Percentiles rank a stretch among this genome's conserved stretches.
phyloP scores from a whole-genome alignment of 2,888 invertebrate species.

The Lasioglossum oenotherae region DNA sequence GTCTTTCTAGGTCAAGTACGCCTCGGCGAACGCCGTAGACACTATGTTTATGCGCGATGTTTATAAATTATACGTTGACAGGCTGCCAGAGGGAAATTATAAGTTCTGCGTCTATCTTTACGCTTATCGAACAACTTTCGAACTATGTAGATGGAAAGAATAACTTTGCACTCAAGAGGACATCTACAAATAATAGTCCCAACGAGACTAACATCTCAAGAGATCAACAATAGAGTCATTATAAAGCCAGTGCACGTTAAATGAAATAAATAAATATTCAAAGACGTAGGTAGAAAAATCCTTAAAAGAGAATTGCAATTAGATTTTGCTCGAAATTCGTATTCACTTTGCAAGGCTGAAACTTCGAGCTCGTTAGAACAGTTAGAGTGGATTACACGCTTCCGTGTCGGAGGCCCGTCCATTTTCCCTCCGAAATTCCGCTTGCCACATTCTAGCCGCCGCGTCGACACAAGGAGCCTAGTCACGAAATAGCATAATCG shows the following conservation, averaged over 20 bases:
- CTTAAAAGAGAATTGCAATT: neutral
- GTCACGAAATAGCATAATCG: slow-evolving; percentile 1
- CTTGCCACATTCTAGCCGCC: slow-evolving; percentile 1
- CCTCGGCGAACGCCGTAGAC: slow-evolving; percentile 37
- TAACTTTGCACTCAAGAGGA: neutral
- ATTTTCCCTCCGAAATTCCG: neutral
- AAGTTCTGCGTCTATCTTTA: slow-evolving; percentile 40
- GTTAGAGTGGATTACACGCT: neutral
- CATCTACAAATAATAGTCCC: neutral
- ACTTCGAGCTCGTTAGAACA: neutral
- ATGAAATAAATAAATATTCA: neutral
- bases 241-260: neutral
- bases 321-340: neutral
- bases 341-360: neutral
- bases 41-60: slow-evolving; percentile 20
- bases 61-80: slow-evolving; percentile 38
- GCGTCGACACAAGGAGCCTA: neutral
- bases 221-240: neutral
- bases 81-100: slow-evolving; percentile 41
- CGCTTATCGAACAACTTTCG: slow-evolving; percentile 1
- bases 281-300: neutral
- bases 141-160: neutral
- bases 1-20: slow-evolving; percentile 52
- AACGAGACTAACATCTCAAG: neutral
- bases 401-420: neutral